Evolutionary conservation across 2,888 invertebrate species (phyloP).

Genomic region (Drosophila lutescens): DNA sequence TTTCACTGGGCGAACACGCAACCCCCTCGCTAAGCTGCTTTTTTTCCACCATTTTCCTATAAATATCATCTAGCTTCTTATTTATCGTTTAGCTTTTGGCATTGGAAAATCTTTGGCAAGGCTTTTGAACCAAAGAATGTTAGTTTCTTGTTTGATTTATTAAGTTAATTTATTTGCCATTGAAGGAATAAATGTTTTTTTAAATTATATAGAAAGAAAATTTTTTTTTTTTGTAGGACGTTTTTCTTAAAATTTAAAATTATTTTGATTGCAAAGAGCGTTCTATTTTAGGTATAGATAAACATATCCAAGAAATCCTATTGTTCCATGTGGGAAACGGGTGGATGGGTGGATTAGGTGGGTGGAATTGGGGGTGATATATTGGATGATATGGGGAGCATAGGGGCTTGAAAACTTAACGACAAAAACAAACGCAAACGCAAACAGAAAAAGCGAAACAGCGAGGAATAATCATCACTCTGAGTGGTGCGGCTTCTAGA

Average conservation of each 20-base stretch:
- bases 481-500: conserved; percentile 37
- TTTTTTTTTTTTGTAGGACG: no score
- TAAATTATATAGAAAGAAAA: no score
- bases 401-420: conserved; percentile 21
- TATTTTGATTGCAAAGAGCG: no score
- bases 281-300: no score
- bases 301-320: not conserved
- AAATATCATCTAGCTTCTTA: conserved; percentile 7
- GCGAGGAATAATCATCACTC: conserved; percentile 23
- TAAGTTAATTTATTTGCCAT: not conserved
- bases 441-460: conserved; percentile 5
- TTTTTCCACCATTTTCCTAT: conserved; percentile 15
- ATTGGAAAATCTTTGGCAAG: not conserved
- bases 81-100: conserved; percentile 10
- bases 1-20: conserved; percentile 26
- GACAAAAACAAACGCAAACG: conserved; percentile 9
- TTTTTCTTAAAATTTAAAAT: no score
- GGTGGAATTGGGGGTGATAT: not conserved
- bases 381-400: conserved; percentile 6
- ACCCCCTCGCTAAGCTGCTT: not conserved
- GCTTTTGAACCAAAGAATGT: not conserved
- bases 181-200: no score
- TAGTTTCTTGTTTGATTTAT: not conserved
- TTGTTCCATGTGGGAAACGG: conserved; percentile 15
- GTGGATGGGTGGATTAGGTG: not conserved